phyloP scores from a whole-genome alignment of 2,797 vertebrate species.

The Sebastes iracundus region DNA sequence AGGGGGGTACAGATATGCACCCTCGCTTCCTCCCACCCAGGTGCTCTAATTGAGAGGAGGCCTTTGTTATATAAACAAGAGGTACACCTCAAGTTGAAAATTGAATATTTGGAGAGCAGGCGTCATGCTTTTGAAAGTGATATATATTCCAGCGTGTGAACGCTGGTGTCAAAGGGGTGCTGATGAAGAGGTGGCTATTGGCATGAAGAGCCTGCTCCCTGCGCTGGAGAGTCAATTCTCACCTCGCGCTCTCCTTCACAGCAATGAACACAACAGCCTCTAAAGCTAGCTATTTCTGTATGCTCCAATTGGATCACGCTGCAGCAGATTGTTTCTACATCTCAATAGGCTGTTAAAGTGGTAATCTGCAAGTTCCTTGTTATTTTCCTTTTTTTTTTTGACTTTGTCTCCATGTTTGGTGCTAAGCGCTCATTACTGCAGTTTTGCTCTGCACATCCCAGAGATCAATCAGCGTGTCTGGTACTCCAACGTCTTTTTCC shows the following conservation, averaged over 20 bases:
- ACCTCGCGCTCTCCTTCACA: slow-evolving; percentile 56
- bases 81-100: slow-evolving; percentile 66
- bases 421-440: slow-evolving; percentile 59
- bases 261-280: slow-evolving; percentile 58
- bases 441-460: slow-evolving; percentile 36
- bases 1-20: slow-evolving; percentile 40
- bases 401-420: slow-evolving; percentile 48
- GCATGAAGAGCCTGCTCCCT: slow-evolving; percentile 63
- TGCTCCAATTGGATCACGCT: slow-evolving; percentile 26
- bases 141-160: slow-evolving; percentile 58
- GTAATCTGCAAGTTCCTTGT: slow-evolving; percentile 45
- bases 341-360: slow-evolving; percentile 50
- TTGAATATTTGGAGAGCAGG: slow-evolving; percentile 67
- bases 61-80: slow-evolving; percentile 76
- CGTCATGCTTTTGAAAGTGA: slow-evolving; percentile 50
- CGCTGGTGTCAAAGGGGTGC: slow-evolving; percentile 51
- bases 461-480: slow-evolving; percentile 37
- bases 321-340: slow-evolving; percentile 47
- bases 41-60: slow-evolving; percentile 67
- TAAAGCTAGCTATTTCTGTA: slow-evolving; percentile 63
- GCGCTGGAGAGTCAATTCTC: slow-evolving; percentile 60
- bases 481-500: background rate
- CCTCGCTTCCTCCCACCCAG: slow-evolving; percentile 46
- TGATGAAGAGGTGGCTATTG: slow-evolving; percentile 69
- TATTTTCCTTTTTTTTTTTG: slow-evolving; percentile 25